Evolutionary conservation across 2,797 vertebrate genomes (phyloP).

Genomic region (Eleutherodactylus coqui): DNA sequence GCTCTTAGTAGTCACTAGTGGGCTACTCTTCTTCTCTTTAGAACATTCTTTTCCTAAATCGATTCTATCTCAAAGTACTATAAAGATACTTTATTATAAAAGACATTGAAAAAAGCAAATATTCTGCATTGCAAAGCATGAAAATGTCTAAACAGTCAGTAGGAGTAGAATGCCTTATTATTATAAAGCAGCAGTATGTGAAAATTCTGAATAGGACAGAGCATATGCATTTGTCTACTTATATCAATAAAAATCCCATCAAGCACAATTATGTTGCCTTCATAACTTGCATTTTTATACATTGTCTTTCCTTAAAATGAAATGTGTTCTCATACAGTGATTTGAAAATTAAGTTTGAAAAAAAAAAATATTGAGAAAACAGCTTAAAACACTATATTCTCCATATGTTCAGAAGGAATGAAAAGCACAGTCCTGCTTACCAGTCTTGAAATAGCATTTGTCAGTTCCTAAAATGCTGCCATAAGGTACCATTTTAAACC

Average conservation of each 20-base stretch:
- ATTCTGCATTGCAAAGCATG: neutral
- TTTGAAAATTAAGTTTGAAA: constrained; percentile 49
- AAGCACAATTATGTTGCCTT: constrained; percentile 30
- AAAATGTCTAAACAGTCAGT: neutral
- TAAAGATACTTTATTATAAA: neutral
- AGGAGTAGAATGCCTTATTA: neutral
- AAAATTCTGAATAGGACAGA: neutral
- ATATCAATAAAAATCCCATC: constrained; percentile 54
- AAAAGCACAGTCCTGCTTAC: constrained; percentile 29
- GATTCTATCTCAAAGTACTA: neutral
- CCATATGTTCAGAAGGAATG: constrained; percentile 50
- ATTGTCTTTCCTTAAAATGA: constrained; percentile 29
- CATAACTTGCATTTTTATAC: constrained; percentile 25
- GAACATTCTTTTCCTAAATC: neutral
- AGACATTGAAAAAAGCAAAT: neutral
- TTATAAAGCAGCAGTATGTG: neutral
- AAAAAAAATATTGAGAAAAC: constrained; percentile 11
- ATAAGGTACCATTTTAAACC: constrained; percentile 41
- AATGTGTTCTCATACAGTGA: constrained; percentile 43
- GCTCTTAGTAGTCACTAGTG: neutral
- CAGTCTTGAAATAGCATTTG: constrained; percentile 29
- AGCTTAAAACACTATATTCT: constrained; percentile 28
- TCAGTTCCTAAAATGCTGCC: constrained; percentile 38
- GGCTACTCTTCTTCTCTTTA: neutral
- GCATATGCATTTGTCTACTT: constrained; percentile 35